Base-by-base conservation (phyloP, 2,888 invertebrate species). In the Aleiodes leptofemur region DNA sequence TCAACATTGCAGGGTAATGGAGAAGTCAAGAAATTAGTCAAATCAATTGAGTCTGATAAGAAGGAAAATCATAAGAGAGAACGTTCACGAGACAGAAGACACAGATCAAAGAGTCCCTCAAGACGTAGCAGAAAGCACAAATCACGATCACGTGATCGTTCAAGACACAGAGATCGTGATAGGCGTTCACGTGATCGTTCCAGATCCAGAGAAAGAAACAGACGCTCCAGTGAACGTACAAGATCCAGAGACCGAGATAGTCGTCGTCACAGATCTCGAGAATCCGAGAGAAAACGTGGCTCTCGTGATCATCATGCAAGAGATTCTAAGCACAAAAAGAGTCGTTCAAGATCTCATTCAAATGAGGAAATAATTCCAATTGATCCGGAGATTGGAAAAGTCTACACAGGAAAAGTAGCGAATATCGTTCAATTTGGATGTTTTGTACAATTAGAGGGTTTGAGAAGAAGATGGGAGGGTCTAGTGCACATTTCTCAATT, bases 341-440 rank as follows among this genome's bases (percentile, higher is more conserved):
- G 73, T 0, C 87, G 59, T 48, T 83, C 80, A 85, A 90, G 79
- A 86, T 89, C 84, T 61, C 82, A 74, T 38, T 83, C 81, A 34
- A 77, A 82, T 3, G 84, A 86, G 29, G 90, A 91, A 74, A 91
- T 91, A 80, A 89, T 95, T 81, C 93, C 93, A 74, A 94, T 94
- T 84, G 95, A 95, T 84, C 96, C 96, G 0, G 94, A 95, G 81
- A 92, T 94, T 4, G 96, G 95, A 0, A 95, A 95, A 93, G 97
- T 99, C 81, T 99, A 98, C 87, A 93, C 93, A 78, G 99, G 98
- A 0, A 95, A 96, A 90, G 97, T 99, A 0, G 96, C 97, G 0
- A 98, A 97, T 84, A 96, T 98, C 80, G 97, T 98, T 71, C 95
- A 96, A n/a, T 99, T 99, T 90, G 99, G 99, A 0, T 98, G 98